Evolutionary conservation across 2,888 invertebrate species (phyloP), one percentile per base, ranked within the genome.

Genomic region (Agonum fuliginosum): DNA sequence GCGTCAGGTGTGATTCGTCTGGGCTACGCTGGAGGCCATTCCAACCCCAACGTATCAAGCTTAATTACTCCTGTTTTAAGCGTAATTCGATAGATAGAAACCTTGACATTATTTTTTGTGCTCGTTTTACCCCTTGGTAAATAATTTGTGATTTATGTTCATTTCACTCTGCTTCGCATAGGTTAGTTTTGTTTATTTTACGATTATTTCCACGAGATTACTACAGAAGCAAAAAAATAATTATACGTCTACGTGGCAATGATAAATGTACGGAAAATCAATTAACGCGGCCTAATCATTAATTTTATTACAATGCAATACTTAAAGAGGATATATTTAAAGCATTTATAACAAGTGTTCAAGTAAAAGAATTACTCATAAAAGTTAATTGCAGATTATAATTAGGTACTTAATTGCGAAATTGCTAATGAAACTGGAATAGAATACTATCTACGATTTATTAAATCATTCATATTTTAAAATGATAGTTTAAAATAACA

Each of bases 11-110:
- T 20, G 54, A 62, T 17, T 10, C 17, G 58, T 12, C 30, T 17
- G 58, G 27, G 14, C 24, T 8, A 20, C 2, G 24, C 54, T 24
- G 12, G 12, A 30, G 30, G 58, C 30, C 14, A 22, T 17, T 30
- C 27, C 14, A 62, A 30, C 30, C 58, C 58, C 58, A 62, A 22
- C 74, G 43, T 43, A 24, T 43, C 62, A 17, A 19, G 74, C 62
- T 74, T 74, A 74, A 74, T 74, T 74, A 74, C 74, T 74, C 62
- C 46, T 74, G 74, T 74, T 74, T 74, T 74, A 43, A 74, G 24
- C 41, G 74, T 74, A 74, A 74, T 62, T 27, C 74, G 71, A 71
- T 71, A 71, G 71, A 71, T 30, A 51, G 71, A 14, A 62, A 30
- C 58, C 58, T 62, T 62, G 58, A 62, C 58, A 62, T 62, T 37